Evolutionary conservation across 2,888 invertebrate genomes (phyloP).

Genomic region (Orthosia gracilis): DNA sequence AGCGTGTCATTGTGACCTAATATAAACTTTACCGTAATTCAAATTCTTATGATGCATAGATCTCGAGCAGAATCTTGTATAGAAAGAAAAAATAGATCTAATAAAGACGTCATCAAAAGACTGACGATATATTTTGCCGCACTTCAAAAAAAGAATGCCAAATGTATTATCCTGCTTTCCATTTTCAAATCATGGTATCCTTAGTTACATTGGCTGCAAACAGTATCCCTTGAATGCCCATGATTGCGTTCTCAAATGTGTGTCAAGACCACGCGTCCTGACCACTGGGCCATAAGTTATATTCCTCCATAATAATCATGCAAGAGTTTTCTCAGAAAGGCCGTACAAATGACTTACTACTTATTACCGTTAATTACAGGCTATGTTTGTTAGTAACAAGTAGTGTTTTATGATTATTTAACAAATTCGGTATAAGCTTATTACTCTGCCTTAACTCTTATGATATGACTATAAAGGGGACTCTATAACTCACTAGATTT

Average conservation of each 20-base stretch:
- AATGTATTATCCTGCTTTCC: neutral
- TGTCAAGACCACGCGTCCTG: slow-evolving; percentile 60
- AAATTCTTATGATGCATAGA: neutral
- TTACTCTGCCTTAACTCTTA: neutral
- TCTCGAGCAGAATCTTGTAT: too few relatives aligned
- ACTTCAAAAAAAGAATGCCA: neutral
- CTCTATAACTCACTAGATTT: too few relatives aligned
- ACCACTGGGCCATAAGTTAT: slow-evolving; percentile 62
- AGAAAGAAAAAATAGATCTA: neutral
- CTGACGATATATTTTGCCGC: neutral
- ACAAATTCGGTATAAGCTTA: too few relatives aligned
- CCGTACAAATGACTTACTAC: slow-evolving; percentile 34
- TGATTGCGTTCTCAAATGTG: slow-evolving; percentile 40
- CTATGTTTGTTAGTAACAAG: slow-evolving; percentile 14
- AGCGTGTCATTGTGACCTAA: neutral
- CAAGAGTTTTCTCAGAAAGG: slow-evolving; percentile 62
- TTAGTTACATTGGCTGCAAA: neutral
- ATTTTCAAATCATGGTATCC: neutral
- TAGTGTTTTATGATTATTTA: slow-evolving; percentile 4
- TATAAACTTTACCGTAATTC: neutral
- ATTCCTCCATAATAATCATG: slow-evolving; percentile 54
- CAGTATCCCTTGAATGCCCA: slow-evolving; percentile 28
- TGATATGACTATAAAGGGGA: neutral
- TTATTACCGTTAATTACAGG: slow-evolving; percentile 43
- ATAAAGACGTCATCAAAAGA: slow-evolving; percentile 1